phyloP scores from a whole-genome alignment of 2,113 vertebrate genomes.

The Rana temporaria region DNA sequence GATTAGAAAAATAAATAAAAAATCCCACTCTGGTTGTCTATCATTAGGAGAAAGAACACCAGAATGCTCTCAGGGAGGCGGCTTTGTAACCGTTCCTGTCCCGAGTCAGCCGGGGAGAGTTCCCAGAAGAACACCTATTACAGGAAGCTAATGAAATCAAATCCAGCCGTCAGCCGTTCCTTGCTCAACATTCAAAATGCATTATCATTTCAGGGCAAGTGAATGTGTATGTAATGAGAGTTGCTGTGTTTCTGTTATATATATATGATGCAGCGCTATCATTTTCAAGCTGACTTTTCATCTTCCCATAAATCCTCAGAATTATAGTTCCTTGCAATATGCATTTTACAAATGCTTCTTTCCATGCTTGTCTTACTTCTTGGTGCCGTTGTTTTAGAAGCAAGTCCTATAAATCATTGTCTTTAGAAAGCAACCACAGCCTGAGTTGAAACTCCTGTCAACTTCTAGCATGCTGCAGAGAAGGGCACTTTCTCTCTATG shows the following conservation, averaged over 20 bases:
- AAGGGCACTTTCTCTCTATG: no score
- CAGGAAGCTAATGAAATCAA: constrained; percentile 1
- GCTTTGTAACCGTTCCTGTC: not conserved
- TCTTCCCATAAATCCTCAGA: no score
- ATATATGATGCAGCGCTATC: not conserved
- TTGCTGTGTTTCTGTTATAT: not conserved
- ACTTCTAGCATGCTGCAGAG: no score
- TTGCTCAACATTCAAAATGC: not conserved
- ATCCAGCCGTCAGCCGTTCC: not conserved
- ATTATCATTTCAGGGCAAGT: not conserved
- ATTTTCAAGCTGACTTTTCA: not conserved
- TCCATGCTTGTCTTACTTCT: no score
- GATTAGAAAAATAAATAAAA: no score
- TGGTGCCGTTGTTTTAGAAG: no score
- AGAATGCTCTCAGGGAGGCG: constrained; percentile 21
- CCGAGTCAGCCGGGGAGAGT: not conserved
- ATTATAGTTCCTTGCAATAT: no score
- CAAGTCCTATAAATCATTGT: no score
- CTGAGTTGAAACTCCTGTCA: no score
- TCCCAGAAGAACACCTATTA: constrained; percentile 19
- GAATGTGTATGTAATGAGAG: not conserved
- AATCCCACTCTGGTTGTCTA: no score
- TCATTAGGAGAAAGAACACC: not conserved
- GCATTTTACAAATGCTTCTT: no score
- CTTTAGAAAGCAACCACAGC: no score